Conservation (phyloP, 2,888 invertebrate genomes). For the Elegia similella region DNA sequence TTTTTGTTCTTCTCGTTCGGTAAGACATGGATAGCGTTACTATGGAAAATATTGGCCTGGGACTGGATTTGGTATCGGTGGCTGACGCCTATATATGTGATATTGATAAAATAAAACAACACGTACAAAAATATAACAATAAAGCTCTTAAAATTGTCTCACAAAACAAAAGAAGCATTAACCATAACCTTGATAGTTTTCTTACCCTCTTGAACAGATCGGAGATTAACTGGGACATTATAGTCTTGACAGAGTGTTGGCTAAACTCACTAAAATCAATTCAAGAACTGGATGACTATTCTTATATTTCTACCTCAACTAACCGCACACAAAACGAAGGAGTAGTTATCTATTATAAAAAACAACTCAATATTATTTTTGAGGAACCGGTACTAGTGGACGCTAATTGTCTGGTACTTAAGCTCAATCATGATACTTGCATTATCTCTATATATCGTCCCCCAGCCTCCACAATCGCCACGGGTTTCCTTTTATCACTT, state of each 20-base stretch:
- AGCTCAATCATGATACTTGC: background rate
- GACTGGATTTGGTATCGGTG: constrained; percentile 4
- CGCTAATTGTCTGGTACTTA: background rate
- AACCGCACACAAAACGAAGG: background rate
- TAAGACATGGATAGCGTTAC: background rate
- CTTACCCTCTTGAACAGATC: too few relatives aligned
- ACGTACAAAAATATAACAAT: background rate
- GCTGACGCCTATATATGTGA: constrained; percentile 1
- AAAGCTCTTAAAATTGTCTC: constrained; percentile 9
- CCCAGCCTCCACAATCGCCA: background rate
- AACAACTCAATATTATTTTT: background rate
- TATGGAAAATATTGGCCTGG: constrained; percentile 3
- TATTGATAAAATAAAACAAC: too few relatives aligned
- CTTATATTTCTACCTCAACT: background rate
- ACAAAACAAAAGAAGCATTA: constrained; percentile 32
- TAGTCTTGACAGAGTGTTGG: background rate
- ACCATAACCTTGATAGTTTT: constrained; percentile 14
- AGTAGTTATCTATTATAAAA: background rate
- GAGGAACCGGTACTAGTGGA: background rate
- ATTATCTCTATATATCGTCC: background rate
- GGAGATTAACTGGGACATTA: too few relatives aligned
- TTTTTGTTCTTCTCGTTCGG: too few relatives aligned
- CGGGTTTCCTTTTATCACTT: background rate
- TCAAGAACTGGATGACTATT: too few relatives aligned
- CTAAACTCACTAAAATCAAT: background rate